Conservation (phyloP, 2,797 vertebrate species). For the Helicolenus hilgendorfi region DNA sequence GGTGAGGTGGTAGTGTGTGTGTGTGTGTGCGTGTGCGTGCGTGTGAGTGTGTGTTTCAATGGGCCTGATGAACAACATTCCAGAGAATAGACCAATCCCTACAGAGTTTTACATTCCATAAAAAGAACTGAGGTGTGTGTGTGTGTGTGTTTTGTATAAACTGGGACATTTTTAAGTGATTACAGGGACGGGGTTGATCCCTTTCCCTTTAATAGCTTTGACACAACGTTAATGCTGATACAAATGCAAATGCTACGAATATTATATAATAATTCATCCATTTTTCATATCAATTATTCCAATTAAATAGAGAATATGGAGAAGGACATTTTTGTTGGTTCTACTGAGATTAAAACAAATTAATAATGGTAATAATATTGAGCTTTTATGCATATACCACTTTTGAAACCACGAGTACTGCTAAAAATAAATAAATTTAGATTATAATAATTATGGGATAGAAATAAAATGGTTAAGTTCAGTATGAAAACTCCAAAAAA, state of each 20-base stretch:
- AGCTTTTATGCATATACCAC: background rate
- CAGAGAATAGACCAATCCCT: conserved; percentile 54
- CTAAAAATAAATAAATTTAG: background rate
- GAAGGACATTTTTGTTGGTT: background rate
- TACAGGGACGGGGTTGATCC: background rate
- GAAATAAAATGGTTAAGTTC: background rate
- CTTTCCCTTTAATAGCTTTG: background rate
- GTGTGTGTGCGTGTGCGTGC: background rate
- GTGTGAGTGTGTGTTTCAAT: conserved; percentile 60
- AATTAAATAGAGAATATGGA: background rate
- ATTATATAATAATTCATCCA: background rate
- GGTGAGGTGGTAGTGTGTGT: conserved; percentile 34
- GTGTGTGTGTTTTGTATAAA: background rate
- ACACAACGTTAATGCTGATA: background rate
- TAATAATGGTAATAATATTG: background rate
- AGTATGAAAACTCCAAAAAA: background rate
- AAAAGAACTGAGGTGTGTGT: conserved; percentile 2
- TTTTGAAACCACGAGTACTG: background rate
- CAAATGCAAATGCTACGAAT: background rate
- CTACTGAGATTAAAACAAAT: background rate
- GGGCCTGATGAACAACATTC: conserved; percentile 83
- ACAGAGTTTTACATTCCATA: conserved; percentile 29
- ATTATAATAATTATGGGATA: background rate
- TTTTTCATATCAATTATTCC: background rate
- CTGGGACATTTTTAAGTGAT: conserved; percentile 1